Conservation (phyloP, 30 jellyfish, hydroid and myxozoan genomes). For the Turritopsis dohrnii region DNA sequence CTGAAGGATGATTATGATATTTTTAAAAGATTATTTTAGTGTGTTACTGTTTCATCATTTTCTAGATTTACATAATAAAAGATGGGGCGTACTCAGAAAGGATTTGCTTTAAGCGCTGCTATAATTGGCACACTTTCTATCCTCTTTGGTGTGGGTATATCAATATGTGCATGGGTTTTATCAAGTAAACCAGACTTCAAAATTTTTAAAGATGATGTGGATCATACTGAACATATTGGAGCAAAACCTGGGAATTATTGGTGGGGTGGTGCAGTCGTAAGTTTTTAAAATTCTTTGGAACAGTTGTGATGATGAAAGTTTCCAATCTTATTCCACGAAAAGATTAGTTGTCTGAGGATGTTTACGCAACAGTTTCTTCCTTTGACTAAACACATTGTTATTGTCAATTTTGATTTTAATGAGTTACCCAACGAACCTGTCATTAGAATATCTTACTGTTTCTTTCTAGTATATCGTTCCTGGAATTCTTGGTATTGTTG, state of each 20-base stretch:
- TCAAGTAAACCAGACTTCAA: neutral
- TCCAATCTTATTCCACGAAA: too few relatives aligned
- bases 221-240: neutral
- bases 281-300: neutral
- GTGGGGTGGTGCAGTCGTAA: slow-evolving; percentile 16
- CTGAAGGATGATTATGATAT: too few relatives aligned
- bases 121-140: neutral
- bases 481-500: slow-evolving; percentile 30
- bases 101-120: slow-evolving; percentile 29
- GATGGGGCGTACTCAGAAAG: slow-evolving; percentile 30
- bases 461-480: slow-evolving; percentile 18
- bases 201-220: neutral
- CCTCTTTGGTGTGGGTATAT: neutral
- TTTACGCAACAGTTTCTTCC: too few relatives aligned
- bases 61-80: neutral
- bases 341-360: too few relatives aligned
- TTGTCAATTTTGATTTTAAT: too few relatives aligned
- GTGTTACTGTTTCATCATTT: too few relatives aligned
- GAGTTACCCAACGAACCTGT: neutral
- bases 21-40: too few relatives aligned
- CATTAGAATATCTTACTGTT: neutral
- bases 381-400: too few relatives aligned
- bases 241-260: neutral
- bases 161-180: slow-evolving; percentile 28
- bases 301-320: too few relatives aligned